Base-by-base conservation (phyloP, 2,797 vertebrate genomes). In the Strix occidentalis region DNA sequence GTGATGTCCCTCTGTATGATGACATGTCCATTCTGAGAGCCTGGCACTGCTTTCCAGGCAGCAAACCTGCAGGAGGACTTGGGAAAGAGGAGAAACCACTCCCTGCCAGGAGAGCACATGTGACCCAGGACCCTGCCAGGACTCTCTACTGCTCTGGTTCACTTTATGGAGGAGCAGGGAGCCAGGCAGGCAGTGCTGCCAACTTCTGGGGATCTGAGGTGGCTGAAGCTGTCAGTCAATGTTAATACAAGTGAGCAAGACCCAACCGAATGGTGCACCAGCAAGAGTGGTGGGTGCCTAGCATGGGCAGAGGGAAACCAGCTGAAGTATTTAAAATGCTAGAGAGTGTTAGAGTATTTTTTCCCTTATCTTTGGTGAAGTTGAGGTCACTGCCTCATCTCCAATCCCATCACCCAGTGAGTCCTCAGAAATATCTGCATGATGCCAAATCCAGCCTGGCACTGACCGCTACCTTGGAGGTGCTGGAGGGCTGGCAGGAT, bases 1-100 rank as follows among this genome's bases (percentile, higher is more conserved):
- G 0, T 35, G 25, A 1, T 0, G 8, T 45, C 10, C 23, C 2
- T 2, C 10, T 11, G 1, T 60, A 10, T 41, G 43, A 28, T 29
- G 12, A 5, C 26, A 53, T 15, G 10, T 35, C 57, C 41, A 21
- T 37, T 18, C 15, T 3, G 2, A 23, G 23, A 57, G 7, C 25
- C 33, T 12, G 56, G 24, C 33, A 18, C 29, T 18, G 9, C 28
- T 48, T 79, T 76, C 17, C 11, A 39, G 8, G 33, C 28, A 65
- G 9, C 3, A 77, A 75, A 75, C 9, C 13, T 45, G 19, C 8
- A n/a, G 53, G 13, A 91, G 6, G 6, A 5, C 29, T 61, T 75
- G 20, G 12, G 12, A 83, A 58, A 60, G 31, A 64, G 6, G 13
- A 80, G 25, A 71, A 87, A 37, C 9, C 5, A 1, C 19, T 31